phyloP scores from a whole-genome alignment of 2,797 vertebrate species.

The Sebastes vulpes region DNA sequence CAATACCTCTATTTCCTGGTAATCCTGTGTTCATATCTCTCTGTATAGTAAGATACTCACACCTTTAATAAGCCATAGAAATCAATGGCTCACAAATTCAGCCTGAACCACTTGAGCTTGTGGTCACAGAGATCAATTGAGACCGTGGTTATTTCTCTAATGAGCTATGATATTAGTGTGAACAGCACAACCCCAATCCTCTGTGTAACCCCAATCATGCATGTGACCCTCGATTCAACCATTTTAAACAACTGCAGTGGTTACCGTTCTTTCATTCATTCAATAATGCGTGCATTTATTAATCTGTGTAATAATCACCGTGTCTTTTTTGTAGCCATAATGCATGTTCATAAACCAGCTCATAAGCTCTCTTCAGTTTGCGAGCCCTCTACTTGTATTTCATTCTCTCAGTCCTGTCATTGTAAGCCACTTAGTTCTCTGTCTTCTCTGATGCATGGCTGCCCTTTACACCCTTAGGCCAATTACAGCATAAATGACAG shows the following conservation, averaged over 20 bases:
- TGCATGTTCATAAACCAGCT: slow-evolving; percentile 6
- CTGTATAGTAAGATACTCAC: slow-evolving; percentile 79
- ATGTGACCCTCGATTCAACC: slow-evolving; percentile 35
- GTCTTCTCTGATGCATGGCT: slow-evolving; percentile 71
- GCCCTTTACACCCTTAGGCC: slow-evolving; percentile 80
- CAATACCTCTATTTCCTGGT: slow-evolving; percentile 84
- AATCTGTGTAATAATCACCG: not conserved
- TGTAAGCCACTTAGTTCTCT: slow-evolving; percentile 60
- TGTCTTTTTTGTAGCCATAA: not conserved
- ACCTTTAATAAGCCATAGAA: slow-evolving; percentile 84
- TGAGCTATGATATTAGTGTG: slow-evolving; percentile 73
- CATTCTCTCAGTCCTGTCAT: slow-evolving; percentile 44
- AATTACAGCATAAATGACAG: slow-evolving; percentile 85
- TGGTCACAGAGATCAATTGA: slow-evolving; percentile 74
- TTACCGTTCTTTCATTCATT: not conserved
- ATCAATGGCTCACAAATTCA: slow-evolving; percentile 85
- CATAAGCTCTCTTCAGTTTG: slow-evolving; percentile 12
- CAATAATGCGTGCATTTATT: not conserved
- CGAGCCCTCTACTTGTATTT: not conserved
- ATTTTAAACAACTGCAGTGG: slow-evolving; percentile 9
- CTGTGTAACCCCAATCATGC: slow-evolving; percentile 51
- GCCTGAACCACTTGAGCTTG: slow-evolving; percentile 63
- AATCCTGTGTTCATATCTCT: slow-evolving; percentile 80
- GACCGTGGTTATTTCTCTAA: slow-evolving; percentile 74
- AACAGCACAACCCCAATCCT: slow-evolving; percentile 54